Conservation (phyloP, 2,797 vertebrate genomes). For the Myripristis murdjan region DNA sequence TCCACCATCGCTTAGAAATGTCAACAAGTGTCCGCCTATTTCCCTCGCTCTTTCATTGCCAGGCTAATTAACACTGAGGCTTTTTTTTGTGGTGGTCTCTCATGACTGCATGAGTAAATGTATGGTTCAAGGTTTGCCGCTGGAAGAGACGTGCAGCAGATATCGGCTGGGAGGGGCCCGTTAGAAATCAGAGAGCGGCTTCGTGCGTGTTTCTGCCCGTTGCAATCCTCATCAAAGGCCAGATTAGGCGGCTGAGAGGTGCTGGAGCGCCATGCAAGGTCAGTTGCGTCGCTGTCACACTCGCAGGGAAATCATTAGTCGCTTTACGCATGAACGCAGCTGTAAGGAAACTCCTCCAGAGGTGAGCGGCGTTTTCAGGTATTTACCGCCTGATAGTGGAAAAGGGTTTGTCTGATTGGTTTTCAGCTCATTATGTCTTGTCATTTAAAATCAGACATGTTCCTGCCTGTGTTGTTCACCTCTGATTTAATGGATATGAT, state of each 20-base stretch:
- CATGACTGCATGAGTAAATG: slow-evolving; percentile 61
- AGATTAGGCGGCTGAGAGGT: too few relatives aligned
- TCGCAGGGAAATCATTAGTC: too few relatives aligned
- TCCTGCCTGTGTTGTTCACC: too few relatives aligned
- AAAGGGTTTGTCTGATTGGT: too few relatives aligned
- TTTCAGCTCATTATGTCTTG: too few relatives aligned
- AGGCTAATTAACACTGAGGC: slow-evolving; percentile 65
- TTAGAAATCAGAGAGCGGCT: slow-evolving; percentile 41
- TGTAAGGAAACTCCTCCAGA: neutral
- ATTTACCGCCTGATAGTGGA: too few relatives aligned
- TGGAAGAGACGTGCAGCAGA: too few relatives aligned
- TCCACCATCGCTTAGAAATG: slow-evolving; percentile 62
- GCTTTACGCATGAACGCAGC: neutral
- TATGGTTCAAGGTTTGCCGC: slow-evolving; percentile 42
- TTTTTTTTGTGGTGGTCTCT: slow-evolving; percentile 51
- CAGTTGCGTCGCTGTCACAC: neutral
- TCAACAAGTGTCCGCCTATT: slow-evolving; percentile 69
- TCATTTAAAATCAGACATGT: too few relatives aligned
- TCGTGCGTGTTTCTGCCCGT: slow-evolving; percentile 24
- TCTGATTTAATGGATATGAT: too few relatives aligned
- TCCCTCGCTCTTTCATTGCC: slow-evolving; percentile 60
- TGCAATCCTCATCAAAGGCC: slow-evolving; percentile 40
- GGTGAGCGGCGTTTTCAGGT: too few relatives aligned
- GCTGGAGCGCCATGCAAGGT: too few relatives aligned
- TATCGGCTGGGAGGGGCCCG: slow-evolving; percentile 41